Percentiles rank a stretch among this genome's conserved stretches.
Evolutionary conservation across 2,888 invertebrate species (phyloP).

Genomic region (Nomada lathburiana): DNA sequence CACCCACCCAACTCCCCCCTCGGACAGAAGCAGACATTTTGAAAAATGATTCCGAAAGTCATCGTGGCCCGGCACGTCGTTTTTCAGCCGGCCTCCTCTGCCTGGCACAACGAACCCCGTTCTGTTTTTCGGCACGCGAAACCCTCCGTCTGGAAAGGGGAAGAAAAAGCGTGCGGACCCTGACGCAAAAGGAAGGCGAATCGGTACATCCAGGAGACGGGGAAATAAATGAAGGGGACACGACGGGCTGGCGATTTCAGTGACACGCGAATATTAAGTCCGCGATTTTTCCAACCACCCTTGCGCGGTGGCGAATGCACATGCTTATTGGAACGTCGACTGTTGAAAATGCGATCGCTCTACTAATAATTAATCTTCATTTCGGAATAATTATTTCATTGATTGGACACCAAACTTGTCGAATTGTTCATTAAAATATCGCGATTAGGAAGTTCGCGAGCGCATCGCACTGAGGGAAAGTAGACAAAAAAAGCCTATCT

Average conservation of each 20-base stretch:
- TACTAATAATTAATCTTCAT: not conserved
- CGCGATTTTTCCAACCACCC: not conserved
- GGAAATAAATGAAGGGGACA: conserved; percentile 66
- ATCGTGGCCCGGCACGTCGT: conserved; percentile 73
- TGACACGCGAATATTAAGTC: conserved; percentile 35
- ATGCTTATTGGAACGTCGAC: not conserved
- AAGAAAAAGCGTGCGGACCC: conserved; percentile 59
- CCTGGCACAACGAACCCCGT: conserved; percentile 25
- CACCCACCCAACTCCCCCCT: conserved; percentile 73
- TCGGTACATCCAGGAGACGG: conserved; percentile 50
- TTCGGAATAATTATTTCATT: too few relatives aligned
- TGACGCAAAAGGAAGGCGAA: conserved; percentile 64
- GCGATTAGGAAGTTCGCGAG: too few relatives aligned
- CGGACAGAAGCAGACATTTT: conserved; percentile 83
- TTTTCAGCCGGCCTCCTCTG: conserved; percentile 65
- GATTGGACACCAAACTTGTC: not conserved
- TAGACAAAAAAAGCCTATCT: not conserved
- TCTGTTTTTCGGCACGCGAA: conserved; percentile 57
- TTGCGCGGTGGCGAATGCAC: not conserved
- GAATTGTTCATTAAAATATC: not conserved
- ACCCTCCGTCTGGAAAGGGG: conserved; percentile 48
- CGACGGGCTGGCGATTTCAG: conserved; percentile 23
- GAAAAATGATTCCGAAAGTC: conserved; percentile 84
- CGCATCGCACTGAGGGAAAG: not conserved
- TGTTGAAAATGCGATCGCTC: conserved; percentile 3